These are phyloP conservation scores for Cotesia typhae DNA, from an alignment of 1,140 invertebrate genomes.

Conservation along the genomic window DNA sequence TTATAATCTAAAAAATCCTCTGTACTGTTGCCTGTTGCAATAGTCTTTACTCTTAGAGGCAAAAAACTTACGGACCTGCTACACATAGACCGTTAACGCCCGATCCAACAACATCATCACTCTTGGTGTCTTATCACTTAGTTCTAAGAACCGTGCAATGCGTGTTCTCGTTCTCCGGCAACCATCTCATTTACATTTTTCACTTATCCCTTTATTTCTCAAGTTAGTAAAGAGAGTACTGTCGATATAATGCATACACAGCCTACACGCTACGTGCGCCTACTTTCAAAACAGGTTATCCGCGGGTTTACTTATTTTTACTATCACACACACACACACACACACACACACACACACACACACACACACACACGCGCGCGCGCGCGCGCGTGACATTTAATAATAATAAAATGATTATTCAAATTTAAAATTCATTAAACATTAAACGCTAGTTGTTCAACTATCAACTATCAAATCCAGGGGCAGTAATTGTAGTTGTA, in stretches of 20 bases:
- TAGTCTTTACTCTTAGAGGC: background rate
- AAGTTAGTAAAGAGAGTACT: background rate
- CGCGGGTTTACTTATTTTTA: no score
- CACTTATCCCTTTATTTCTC: constrained; percentile 4
- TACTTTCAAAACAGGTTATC: constrained; percentile 10
- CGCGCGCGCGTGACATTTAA: no score
- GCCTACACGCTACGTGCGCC: background rate
- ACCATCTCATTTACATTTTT: constrained; percentile 21
- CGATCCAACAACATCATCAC: constrained; percentile 30
- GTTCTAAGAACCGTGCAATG: constrained; percentile 27
- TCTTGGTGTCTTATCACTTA: constrained; percentile 26
- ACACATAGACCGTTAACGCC: constrained; percentile 35
- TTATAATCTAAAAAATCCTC: no score
- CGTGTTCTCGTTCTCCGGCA: constrained; percentile 24
- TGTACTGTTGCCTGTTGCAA: background rate
- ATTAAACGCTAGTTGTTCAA: no score
- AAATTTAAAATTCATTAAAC: no score
- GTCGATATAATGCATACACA: constrained; percentile 24
- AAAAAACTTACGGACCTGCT: constrained; percentile 18
- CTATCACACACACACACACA: no score
- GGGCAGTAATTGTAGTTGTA: no score
- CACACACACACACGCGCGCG: no score
- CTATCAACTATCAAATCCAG: no score
- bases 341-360: no score
- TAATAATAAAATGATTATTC: no score